phyloP scores from a whole-genome alignment of 2,113 vertebrate genomes.

The Pygoscelis antarcticus region DNA sequence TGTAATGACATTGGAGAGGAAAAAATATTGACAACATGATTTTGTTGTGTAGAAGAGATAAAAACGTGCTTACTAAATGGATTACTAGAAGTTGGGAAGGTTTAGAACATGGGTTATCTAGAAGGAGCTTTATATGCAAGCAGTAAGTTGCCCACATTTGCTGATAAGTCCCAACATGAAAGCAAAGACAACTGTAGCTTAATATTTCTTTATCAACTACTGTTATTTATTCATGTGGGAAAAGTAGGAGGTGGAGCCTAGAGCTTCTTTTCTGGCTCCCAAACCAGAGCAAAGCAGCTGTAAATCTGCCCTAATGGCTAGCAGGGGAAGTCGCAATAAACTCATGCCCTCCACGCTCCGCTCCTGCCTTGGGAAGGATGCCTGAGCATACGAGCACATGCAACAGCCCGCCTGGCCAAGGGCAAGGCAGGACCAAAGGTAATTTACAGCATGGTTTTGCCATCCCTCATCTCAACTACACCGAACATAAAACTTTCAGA shows the following conservation, averaged over 20 bases:
- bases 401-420: background rate
- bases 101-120: background rate
- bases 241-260: background rate
- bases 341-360: rapidly evolving
- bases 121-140: background rate
- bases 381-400: rapidly evolving
- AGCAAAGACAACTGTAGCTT: background rate
- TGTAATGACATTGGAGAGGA: background rate
- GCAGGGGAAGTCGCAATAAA: background rate
- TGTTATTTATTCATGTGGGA: background rate
- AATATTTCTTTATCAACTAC: background rate
- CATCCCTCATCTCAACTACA: background rate
- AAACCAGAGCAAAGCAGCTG: background rate
- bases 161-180: background rate
- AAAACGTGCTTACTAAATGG: background rate
- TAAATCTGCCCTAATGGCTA: background rate
- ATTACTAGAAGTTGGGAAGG: background rate
- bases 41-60: background rate
- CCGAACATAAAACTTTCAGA: background rate
- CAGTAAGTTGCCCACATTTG: background rate
- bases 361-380: background rate
- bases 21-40: background rate
- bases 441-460: background rate
- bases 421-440: background rate
- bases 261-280: background rate